These are phyloP conservation scores for Herpetotheres cachinnans DNA, from an alignment of 2,113 vertebrate species.

Conservation along the genomic window DNA sequence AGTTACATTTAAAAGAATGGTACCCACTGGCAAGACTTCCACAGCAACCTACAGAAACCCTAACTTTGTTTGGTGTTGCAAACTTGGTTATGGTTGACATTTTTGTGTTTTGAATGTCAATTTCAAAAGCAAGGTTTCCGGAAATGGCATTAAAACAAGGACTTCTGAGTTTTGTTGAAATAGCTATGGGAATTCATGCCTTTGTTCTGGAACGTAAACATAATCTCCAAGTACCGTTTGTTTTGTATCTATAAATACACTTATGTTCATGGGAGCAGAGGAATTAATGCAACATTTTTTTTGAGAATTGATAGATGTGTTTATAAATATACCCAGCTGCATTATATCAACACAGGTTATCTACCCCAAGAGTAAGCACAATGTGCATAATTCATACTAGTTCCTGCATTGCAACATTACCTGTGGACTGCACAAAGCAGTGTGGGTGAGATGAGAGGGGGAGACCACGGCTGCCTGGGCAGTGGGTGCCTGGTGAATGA, in stretches of 20 bases:
- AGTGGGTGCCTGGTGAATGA: neutral
- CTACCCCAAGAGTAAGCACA: neutral
- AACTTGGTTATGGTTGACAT: neutral
- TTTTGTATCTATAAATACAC: neutral
- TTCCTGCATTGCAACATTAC: neutral
- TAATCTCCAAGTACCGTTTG: neutral
- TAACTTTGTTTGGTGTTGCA: neutral
- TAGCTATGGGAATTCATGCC: neutral
- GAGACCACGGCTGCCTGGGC: neutral
- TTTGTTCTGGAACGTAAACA: neutral
- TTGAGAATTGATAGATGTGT: accelerated
- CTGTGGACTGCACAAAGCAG: accelerated
- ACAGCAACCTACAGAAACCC: neutral
- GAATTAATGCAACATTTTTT: neutral
- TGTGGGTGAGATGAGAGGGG: neutral
- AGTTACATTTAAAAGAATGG: neutral
- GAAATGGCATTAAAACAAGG: neutral
- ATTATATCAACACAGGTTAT: neutral
- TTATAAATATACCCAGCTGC: neutral
- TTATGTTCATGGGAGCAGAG: neutral
- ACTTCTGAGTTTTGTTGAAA: neutral
- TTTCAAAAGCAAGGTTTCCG: neutral
- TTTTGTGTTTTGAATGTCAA: neutral
- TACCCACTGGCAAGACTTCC: neutral
- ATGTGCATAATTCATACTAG: neutral